These are phyloP conservation scores for Lepisosteus oculatus DNA, from an alignment of 2,113 vertebrate genomes.

Conservation along the genomic window DNA sequence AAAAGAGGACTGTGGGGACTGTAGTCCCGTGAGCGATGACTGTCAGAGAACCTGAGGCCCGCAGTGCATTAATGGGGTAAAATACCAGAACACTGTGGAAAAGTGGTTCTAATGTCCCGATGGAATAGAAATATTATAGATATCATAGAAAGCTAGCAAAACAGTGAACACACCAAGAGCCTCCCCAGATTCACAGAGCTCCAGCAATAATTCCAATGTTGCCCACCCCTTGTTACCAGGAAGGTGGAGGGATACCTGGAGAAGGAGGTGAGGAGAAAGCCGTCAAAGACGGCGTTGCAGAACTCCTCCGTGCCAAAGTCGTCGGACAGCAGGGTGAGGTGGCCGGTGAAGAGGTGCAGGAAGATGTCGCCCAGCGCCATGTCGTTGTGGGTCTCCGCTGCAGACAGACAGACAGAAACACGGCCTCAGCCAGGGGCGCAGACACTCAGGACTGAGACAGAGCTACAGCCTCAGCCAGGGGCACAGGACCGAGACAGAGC, in stretches of 20 bases:
- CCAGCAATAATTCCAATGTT: background rate
- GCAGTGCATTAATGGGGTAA: no score
- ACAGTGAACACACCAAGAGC: constrained; percentile 5
- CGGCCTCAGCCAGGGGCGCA: no score
- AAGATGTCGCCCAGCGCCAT: constrained; percentile 93
- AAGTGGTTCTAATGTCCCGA: no score
- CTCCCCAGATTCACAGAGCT: background rate
- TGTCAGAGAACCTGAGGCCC: no score
- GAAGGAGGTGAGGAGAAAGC: constrained; percentile 85
- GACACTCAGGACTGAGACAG: background rate
- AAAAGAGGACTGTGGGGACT: no score
- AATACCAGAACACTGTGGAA: no score
- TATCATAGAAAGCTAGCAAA: background rate
- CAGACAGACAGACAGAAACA: background rate
- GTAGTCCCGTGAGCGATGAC: no score
- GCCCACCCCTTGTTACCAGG: background rate
- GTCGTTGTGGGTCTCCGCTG: constrained; percentile 90
- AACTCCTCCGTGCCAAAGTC: constrained; percentile 91
- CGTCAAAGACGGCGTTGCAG: constrained; percentile 83
- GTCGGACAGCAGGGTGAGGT: constrained; percentile 85
- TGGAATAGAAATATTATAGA: background rate
- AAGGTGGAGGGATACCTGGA: constrained; percentile 69
- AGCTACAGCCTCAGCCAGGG: no score
- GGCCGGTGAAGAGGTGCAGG: constrained; percentile 89
- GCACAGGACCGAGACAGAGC: background rate